These are phyloP conservation scores for Myiothlypis chrysogaster DNA, from an alignment of 2,797 vertebrate genomes.

Conservation along the genomic window DNA sequence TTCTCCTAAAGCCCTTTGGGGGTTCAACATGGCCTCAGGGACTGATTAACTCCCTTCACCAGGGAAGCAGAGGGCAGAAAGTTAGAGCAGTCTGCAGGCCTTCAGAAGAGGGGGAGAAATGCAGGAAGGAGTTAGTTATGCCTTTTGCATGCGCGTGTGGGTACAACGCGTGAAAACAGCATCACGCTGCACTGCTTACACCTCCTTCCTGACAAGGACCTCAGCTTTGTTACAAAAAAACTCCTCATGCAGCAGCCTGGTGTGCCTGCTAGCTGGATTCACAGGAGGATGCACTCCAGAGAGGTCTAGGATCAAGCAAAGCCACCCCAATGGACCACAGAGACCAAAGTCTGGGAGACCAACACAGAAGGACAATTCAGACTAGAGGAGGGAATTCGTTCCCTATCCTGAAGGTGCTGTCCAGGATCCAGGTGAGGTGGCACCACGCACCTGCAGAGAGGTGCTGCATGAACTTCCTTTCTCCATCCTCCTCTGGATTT, in stretches of 20 bases:
- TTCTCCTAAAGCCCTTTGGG: not conserved
- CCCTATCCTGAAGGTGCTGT: fast-evolving
- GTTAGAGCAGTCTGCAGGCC: not conserved
- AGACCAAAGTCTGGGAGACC: not conserved
- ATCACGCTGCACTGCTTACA: not conserved
- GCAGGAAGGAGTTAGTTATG: not conserved
- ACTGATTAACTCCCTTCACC: not conserved
- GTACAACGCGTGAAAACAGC: not conserved
- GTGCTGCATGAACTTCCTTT: not conserved
- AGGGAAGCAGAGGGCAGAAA: not conserved
- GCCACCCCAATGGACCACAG: not conserved
- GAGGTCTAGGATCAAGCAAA: not conserved
- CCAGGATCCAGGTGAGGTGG: fast-evolving
- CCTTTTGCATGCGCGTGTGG: fast-evolving
- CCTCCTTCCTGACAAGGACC: not conserved
- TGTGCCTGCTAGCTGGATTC: not conserved
- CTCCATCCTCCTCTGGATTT: not conserved
- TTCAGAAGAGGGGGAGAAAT: not conserved
- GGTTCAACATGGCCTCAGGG: fast-evolving
- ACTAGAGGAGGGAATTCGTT: no score
- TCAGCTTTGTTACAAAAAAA: not conserved
- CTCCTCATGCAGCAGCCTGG: not conserved
- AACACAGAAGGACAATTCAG: not conserved
- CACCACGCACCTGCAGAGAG: fast-evolving
- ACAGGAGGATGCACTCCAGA: not conserved